Evolutionary conservation across 2,797 vertebrate genomes (phyloP), one percentile per base, ranked within the genome.

Genomic region (Poeciliopsis paucimaculata): DNA sequence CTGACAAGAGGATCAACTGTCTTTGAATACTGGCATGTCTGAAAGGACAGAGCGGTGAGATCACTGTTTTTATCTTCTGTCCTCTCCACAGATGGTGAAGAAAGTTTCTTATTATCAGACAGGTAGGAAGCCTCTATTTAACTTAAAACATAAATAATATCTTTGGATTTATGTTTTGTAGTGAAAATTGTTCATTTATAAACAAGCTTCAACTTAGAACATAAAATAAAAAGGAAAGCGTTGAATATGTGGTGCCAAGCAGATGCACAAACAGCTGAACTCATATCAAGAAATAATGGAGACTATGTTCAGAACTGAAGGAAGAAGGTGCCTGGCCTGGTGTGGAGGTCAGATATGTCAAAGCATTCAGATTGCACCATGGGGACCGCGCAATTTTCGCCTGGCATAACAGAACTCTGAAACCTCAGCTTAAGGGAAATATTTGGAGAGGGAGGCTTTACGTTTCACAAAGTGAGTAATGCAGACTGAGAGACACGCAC

Each of bases 341-440:
- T 75, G 85, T 77, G 26, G 77, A 86, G 92, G 90, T 92, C 93
- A 94, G 90, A 94, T 89, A 89, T 95, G 93, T 95, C 91, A 90
- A 78, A 86, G 91, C 84, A 79, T 83, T 85, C 74, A 90, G 92
- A 95, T 91, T 90, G 92, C 87, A 94, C 94, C 95, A 91, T 64
- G 34, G 94, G 94, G 94, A 95, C 85, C 86, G 75, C 28, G 89
- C 88, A 91, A 88, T 55, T 77, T 88, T 94, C 73, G 82, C 91
- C 91, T 96, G 94, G 93, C 93, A 95, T 92, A 95, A 96, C 95
- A 95, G 94, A 93, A 91, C 83, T 88, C 90, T 95, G 95, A 96
- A 96, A 96, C 94, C 91, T 80, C 94, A 96, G 92, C 95, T 95
- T 91, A 95, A 95, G 92, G 93, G 95, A 96, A 96, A 96, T 95